Base-by-base conservation (phyloP, 2,797 vertebrate genomes). In the Chelmon rostratus region DNA sequence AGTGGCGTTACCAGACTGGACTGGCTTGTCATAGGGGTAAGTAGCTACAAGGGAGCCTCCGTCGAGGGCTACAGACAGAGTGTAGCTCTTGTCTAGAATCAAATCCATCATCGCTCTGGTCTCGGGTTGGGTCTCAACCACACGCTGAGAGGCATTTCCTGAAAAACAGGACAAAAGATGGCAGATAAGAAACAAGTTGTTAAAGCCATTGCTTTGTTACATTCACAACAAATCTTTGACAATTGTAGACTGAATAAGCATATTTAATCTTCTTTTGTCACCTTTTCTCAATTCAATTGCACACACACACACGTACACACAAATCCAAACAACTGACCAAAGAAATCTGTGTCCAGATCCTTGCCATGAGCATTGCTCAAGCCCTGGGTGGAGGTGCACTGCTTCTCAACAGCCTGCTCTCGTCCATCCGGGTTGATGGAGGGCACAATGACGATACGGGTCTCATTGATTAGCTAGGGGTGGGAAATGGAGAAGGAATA, bases 371-470 rank as follows among this genome's bases (percentile, higher is more conserved):
- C 90, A 0, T 99, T 99, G 69, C 91, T 92, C 73, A 93, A 88
- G 67, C 98, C 98, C 5, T 64, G 88, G 35, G 79, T 94, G 0
- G 97, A 99, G 0, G 90, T 91, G 89, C 98, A 99, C 81, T 97
- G 95, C 66, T 94, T 96, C 91, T 99, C 98, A 68, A 94, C 93
- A 0, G 98, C 97, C 68, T 94, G 77, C 81, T 98, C 97, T 3
- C 97, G 95, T 2, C 98, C 98, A 0, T 99, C 98, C 1, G 98
- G 98, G 88, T 99, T 99, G 80, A 99, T 94, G 62, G 96, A 97
- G 7, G 98, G 98, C 70, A 99, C 96, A 46, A 99, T 97, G 83
- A 99, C 93, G 79, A 99, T 99, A 82, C 95, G 95, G 0, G 98
- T 99, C 81, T 97, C 93, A 79, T 99, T 97, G 81, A 99, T 95